Base-by-base conservation (phyloP, 2,888 invertebrate species). In the Sepioteuthis lessoniana region DNA sequence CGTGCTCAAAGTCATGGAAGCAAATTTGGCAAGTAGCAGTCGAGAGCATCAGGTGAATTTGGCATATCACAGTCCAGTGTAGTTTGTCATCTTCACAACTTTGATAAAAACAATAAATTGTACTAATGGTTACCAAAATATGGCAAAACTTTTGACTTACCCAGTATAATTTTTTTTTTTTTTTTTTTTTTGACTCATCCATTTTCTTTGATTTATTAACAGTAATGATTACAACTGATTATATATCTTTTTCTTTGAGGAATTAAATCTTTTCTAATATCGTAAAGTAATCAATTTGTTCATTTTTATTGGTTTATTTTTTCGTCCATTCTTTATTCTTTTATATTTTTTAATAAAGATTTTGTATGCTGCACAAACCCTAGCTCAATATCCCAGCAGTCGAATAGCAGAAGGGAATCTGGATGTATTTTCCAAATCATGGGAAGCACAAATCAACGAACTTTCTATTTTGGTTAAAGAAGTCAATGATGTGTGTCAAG, bases 371-470 rank as follows among this genome's bases (percentile, higher is more conserved):
- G 98, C 99, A 94, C 98, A 99, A 96, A 99, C 99, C 93, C 97
- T 99, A 95, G 98, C 99, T 94, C 98, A 98, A 96, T 98, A 99
- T 97, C 99, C 99, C 16, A 98, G 98, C 95, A 99, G 99, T 97
- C 98, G 99, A 97, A 99, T 99, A 95, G 99, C 99, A 95, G 98
- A 99, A 97, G 99, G 99, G 97, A 99, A 99, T 97, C 98, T 99
- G 94, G 99, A 99, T 97, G 98, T 98, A 97, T 97, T 97, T 95
- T 96, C 96, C 50, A 97, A 97, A 91, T 96, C 97, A 38, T 99
- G 99, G 98, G 98, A 99, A 96, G 98, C 99, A 98, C 98, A 99
- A 94, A 98, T 99, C 96, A 98, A 98, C 42, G 99, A 99, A 97
- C 98, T 99, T n/a, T 98, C 98, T 94, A 98, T 98, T 46, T 98